Base-by-base conservation (phyloP, 2,113 vertebrate genomes). In the Elaphurus davidianus region DNA sequence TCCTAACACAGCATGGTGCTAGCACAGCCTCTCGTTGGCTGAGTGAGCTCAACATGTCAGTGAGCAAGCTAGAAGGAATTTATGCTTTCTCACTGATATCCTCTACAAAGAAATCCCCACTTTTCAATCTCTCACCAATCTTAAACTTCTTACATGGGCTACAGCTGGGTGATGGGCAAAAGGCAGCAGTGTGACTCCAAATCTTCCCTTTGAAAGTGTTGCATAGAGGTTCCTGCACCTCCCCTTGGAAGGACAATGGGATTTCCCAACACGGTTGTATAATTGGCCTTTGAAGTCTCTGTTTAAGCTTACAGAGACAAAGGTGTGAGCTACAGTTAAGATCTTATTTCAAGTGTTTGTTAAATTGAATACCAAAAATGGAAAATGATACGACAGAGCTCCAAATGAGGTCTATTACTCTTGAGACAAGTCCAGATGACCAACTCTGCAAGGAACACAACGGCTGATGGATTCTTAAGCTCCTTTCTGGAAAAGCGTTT, bases 151-250 rank as follows among this genome's bases (percentile, higher is more conserved):
- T 87, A 36, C 7, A 17, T 55, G 19, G 19, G 28, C 40, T 59
- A 30, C 25, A 91, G 36, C 17, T 76, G 55, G 19, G 4, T 57
- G 47, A 33, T 28, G 27, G 54, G 14, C 36, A 43, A 84, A 88
- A 52, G 23, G 19, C 12, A 36, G 30, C 25, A 13, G 50, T 8
- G 15, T 9, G 17, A 43, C 54, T 19, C 54, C 10, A 62, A 30
- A 25, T 10, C 33, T 88, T 43, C 33, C 19, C 81, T 59, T 55
- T 1, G 23, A 67, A 78, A 71, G 43, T 67, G 50, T 74, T 43
- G 12, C 11, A 12, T 1, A 23, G 40, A 10, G 5, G 6, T 33
- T n/a, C 5, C 33, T 1, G 9, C 4, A 23, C n/a, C 2, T 90
- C 5, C 4, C 8, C 10, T 43, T 33, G 52, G 81, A 52, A 45